Conservation (phyloP, 2,797 vertebrate species). For the Steatocranus sp. region DNA sequence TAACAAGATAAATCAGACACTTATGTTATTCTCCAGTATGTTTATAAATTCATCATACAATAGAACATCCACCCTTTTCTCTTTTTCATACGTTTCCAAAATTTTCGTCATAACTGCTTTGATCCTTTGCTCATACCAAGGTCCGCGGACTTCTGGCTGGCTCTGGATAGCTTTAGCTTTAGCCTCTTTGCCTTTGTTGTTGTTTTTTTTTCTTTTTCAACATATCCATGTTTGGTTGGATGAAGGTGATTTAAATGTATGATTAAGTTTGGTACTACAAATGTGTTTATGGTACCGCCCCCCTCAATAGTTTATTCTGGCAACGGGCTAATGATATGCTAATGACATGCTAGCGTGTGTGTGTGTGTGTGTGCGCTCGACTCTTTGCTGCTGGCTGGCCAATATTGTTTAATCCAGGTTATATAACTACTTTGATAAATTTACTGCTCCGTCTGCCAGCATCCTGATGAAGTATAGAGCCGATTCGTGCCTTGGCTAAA, state of each 20-base stretch:
- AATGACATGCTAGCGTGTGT: neutral
- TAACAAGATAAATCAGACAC: neutral
- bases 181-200: neutral
- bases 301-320: neutral
- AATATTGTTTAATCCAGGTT: neutral
- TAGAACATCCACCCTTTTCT: neutral
- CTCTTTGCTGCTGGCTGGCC: neutral
- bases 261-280: neutral
- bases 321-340: neutral
- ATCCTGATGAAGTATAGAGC: neutral
- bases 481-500: neutral
- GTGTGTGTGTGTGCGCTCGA: neutral
- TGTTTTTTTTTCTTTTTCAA: no score
- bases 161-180: neutral
- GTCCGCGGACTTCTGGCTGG: rapidly evolving
- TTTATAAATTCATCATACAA: neutral
- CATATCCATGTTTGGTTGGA: neutral
- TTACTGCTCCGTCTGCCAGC: neutral
- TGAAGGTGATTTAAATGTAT: neutral
- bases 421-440: neutral
- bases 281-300: rapidly evolving
- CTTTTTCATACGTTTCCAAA: rapidly evolving
- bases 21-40: neutral
- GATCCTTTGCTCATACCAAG: neutral
- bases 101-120: rapidly evolving